Base-by-base conservation (phyloP, 2,797 vertebrate genomes). In the Leucoraja ocellata region DNA sequence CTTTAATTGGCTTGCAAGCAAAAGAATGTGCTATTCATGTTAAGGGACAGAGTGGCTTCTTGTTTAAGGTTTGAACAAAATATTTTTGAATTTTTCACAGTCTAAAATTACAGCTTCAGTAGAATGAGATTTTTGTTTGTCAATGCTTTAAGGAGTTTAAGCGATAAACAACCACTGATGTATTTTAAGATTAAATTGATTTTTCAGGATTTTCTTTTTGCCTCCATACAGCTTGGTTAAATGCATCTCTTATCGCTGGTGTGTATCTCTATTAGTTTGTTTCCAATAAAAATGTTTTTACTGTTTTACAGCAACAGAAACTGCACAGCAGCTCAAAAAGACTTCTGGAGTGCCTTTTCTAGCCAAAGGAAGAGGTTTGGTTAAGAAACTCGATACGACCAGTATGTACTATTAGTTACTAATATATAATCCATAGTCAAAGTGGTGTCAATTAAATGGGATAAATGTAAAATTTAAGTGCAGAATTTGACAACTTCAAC, bases 321-420 rank as follows among this genome's bases (percentile, higher is more conserved):
- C 99, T 0, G 99, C 99, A 0, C 99, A 99, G 93, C 99, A 99
- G 95, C 97, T 99, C 93, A 99, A 99, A 96, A 98, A 99, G 96
- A 99, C 98, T 0, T 97, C 99, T 0, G 98, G 98, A 94, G 98
- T 99, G 95, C 98, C 98, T 94, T 99, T 99, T 95, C 99, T 99
- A 5, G 97, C 98, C 95, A 99, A 99, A 97, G 99, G 98, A 95
- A 97, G 99, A 94, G 99, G 98, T 54, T 95, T 99, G 94, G 98
- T 99, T 73, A 99, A 99, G 95, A 99, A 99, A 96, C 97, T 99
- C 93, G 99, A 99, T 95, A 99, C 98, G 0, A 99, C 98, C 81
- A 99, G 99, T 99, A 96, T 96, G 98, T 95, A 71, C 39, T 76
- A 28, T 54, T 92, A 76, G 9, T 54, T 92, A 74, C 13, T 73